Base-by-base conservation (phyloP, 37 sponge, comb jelly and placozoan species). In the Halichondria panicea region DNA sequence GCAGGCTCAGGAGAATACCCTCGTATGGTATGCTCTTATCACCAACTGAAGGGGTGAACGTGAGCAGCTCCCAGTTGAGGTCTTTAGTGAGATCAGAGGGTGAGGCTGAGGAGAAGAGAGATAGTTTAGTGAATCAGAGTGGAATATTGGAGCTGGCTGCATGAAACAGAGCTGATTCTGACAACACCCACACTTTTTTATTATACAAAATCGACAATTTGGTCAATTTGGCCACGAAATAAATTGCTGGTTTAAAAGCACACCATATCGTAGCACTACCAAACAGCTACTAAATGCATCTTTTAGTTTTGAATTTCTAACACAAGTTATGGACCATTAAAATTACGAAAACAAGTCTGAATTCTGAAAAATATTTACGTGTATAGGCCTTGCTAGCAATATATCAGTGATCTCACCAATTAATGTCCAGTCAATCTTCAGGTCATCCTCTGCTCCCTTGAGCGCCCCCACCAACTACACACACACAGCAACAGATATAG, bases 1-100 rank as follows among this genome's bases (percentile, higher is more conserved):
- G 59, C 4, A 63, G 75, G 2, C 19, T 13, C 45, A 75, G 63
- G 12, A 90, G 57, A n/a, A 90, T 74, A n/a, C 67, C 85, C 31
- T 90, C 77, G 37, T 84, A 90, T 0, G 76, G 60, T 25, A 63
- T 63, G 35, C 58, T 68, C 67, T 44, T 59, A 50, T 48, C 18
- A 15, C 15, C 44, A 74, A 11, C 74, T 2, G 43, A 62, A 30
- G 76, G 41, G 22, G 57, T 45, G 61, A 75, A 75, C 24, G 28
- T n/a, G 15, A 68, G 34, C 19, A 75, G 8, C 40, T 83, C 63
- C 76, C 76, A 83, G 5, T 21, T 75, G 52, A 75, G 28, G 2
- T 59, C 76, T 2, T 83, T 58, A 3, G 68, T 68, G 38, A 68
- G 52, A 27, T 24, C 38, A 57, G 40, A 13, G 50, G 28, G 37